Evolutionary conservation across 1,140 invertebrate genomes (phyloP), one percentile per base, ranked within the genome.

Genomic region (Drosophila kohkoa): DNA sequence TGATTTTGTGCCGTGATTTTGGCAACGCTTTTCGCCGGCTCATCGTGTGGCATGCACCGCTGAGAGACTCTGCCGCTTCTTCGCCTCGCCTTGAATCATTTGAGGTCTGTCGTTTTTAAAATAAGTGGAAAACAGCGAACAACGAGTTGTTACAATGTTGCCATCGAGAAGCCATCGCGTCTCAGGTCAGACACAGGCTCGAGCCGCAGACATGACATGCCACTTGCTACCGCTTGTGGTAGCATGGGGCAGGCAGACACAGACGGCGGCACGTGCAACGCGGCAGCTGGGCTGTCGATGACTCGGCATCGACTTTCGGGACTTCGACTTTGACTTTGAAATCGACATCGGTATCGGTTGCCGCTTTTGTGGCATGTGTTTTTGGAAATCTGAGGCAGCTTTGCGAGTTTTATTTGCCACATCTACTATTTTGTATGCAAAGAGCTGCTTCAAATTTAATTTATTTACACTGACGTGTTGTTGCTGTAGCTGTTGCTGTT

Each of bases 51-150:
- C 49, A 5, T 32, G 28, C 2, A 15, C 32, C 1, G 43, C 16
- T 13, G 11, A 5, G 11, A 25, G 20, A 25, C 25, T 6, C 3
- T 20, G 1, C 30, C 4, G 16, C 55, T 11, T 5, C 7, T 8
- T 2, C 16, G 1, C 49, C 20, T 7, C 25, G 5, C 16, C 3
- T 3, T 11, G 8, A 67, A 46, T 41, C 60, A 58, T 81, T 70
- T 77, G 74, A 68, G 74, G 66, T 81, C 65, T 55, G 52, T 49
- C 25, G 69, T 45, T 49, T 57, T 71, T 75, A 52, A 88, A 89
- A 81, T 83, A 89, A 88, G 85, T 88, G 85, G 85, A 88, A 88
- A 89, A 88, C 83, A 77, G 78, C 85, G 10, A 76, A 89, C 85
- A 76, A 89, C 85, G 75, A 88, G 89, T 88, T 88, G 85, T 88